These are phyloP conservation scores for Mormyrops attenuatus DNA, from an alignment of 2,797 vertebrate species.

Conservation along the genomic window DNA sequence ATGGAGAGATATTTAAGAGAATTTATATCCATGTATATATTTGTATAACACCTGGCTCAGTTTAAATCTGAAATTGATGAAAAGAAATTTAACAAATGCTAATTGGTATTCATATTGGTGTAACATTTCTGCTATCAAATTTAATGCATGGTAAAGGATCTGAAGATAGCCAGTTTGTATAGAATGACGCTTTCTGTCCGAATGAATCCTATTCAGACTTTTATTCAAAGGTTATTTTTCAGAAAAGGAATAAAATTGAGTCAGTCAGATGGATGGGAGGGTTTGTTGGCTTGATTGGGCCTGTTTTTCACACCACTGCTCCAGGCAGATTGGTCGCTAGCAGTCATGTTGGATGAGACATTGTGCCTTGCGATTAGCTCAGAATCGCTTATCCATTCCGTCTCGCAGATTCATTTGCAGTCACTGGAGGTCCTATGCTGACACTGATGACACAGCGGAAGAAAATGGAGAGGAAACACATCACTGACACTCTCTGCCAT, in stretches of 20 bases:
- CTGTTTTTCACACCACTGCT: conserved; percentile 7
- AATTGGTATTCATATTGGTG: neutral
- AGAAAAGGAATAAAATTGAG: neutral
- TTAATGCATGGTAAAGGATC: neutral
- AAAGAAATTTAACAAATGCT: neutral
- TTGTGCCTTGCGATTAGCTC: neutral
- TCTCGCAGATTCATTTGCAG: neutral
- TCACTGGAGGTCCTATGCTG: neutral
- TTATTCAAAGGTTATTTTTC: neutral
- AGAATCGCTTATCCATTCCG: neutral
- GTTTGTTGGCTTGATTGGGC: neutral
- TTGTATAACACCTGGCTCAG: neutral
- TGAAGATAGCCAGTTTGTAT: neutral
- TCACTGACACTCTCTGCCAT: neutral
- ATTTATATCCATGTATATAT: neutral
- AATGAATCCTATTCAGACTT: neutral
- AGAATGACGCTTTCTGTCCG: neutral
- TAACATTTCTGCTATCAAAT: neutral
- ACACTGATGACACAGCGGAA: neutral
- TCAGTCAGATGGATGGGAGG: neutral
- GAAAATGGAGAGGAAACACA: neutral
- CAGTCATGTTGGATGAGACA: neutral
- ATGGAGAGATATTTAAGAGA: neutral
- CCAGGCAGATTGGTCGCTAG: neutral
- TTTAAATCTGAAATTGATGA: neutral